A percentile compares a stretch with the other conserved stretches of the same genome.
These are phyloP conservation scores for Liopterus haemorrhoidalis DNA, from an alignment of 2,888 invertebrate species.

Conservation along the genomic window DNA sequence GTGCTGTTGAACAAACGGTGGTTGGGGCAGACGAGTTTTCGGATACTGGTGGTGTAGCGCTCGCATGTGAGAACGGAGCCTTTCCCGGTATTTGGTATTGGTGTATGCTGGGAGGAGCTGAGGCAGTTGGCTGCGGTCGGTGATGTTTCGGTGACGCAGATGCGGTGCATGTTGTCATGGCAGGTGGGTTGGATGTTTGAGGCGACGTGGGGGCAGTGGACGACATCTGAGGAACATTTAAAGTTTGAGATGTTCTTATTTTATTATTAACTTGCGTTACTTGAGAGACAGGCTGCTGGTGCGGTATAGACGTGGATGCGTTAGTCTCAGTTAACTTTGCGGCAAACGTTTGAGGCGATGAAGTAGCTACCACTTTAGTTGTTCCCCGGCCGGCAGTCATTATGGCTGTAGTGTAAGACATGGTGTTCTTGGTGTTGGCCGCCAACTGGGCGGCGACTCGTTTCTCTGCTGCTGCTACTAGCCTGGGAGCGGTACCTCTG, in stretches of 20 bases:
- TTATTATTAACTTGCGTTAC: conserved; percentile 25
- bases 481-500: conserved; percentile 49
- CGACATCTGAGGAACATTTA: conserved; percentile 31
- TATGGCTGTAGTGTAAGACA: conserved; percentile 53
- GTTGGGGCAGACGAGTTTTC: conserved; percentile 31
- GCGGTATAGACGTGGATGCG: conserved; percentile 40
- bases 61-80: conserved; percentile 28
- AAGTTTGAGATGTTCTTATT: conserved; percentile 25
- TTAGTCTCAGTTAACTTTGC: conserved; percentile 67
- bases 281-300: conserved; percentile 29
- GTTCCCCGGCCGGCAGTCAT: conserved; percentile 48
- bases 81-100: conserved; percentile 17
- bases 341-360: conserved; percentile 58
- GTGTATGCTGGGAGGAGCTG: conserved; percentile 41
- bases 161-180: conserved; percentile 28
- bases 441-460: conserved; percentile 42
- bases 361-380: conserved; percentile 29
- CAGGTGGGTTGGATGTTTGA: conserved; percentile 26
- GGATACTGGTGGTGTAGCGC: conserved; percentile 42
- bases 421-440: conserved; percentile 52
- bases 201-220: conserved; percentile 39
- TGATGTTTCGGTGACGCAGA: conserved; percentile 40
- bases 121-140: conserved; percentile 43
- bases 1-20: conserved; percentile 23
- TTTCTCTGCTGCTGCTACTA: conserved; percentile 53